phyloP scores from a whole-genome alignment of 1,140 invertebrate genomes.

The Periplaneta americana region DNA sequence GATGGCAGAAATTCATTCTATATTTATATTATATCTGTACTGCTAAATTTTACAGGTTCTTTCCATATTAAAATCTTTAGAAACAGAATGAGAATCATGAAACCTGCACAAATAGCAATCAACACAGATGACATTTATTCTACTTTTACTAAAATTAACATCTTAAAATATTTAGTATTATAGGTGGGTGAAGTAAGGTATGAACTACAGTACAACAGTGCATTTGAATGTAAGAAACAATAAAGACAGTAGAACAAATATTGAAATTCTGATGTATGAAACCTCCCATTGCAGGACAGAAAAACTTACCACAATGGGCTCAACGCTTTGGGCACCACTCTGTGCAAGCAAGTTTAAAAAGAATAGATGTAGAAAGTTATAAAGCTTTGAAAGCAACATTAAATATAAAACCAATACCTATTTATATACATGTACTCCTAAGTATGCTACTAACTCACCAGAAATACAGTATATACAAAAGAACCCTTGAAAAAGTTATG shows the following conservation, averaged over 20 bases:
- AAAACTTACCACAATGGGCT: constrained; percentile 89
- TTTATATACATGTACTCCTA: neutral
- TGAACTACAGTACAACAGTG: neutral
- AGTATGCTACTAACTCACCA: neutral
- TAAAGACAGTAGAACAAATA: neutral
- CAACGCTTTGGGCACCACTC: constrained; percentile 83
- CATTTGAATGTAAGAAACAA: neutral
- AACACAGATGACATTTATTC: too few relatives aligned
- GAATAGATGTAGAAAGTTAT: constrained; percentile 16
- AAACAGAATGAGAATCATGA: too few relatives aligned
- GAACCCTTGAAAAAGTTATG: neutral
- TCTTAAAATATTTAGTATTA: too few relatives aligned
- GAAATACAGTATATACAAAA: neutral
- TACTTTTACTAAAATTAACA: too few relatives aligned
- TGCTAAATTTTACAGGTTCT: too few relatives aligned
- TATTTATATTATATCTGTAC: too few relatives aligned
- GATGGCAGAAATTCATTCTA: too few relatives aligned
- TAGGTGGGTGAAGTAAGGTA: neutral
- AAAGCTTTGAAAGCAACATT: neutral
- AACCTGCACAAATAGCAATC: too few relatives aligned
- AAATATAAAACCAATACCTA: neutral
- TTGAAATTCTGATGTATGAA: neutral
- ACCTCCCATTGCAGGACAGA: neutral
- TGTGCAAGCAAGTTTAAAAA: constrained; percentile 56
- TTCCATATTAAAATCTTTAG: too few relatives aligned